These are phyloP conservation scores for Caradrina kadenii DNA, from an alignment of 2,888 invertebrate species.

Conservation along the genomic window DNA sequence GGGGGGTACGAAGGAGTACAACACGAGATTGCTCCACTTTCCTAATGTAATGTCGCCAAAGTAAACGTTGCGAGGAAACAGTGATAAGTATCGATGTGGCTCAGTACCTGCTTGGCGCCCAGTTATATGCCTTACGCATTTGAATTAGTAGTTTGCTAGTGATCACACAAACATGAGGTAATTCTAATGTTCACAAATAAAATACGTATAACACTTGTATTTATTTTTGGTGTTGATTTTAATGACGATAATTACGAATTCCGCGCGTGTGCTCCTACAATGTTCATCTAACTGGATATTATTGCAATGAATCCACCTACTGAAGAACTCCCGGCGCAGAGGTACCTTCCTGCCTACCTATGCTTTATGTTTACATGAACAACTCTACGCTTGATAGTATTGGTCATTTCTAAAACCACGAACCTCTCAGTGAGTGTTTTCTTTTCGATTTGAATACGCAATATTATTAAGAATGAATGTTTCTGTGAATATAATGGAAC, in stretches of 20 bases:
- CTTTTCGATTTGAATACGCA: conserved; percentile 15
- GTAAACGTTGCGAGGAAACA: conserved; percentile 23
- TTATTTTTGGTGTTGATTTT: no score
- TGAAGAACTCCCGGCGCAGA: not conserved
- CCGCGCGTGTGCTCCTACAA: no score
- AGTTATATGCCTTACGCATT: not conserved
- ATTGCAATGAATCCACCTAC: not conserved
- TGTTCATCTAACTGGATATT: no score
- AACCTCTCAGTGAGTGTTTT: conserved; percentile 4
- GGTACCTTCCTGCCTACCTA: not conserved
- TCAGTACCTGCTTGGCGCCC: no score
- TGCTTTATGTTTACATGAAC: conserved; percentile 6
- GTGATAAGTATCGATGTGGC: not conserved
- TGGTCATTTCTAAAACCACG: not conserved
- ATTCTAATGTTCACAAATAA: not conserved
- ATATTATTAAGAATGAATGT: not conserved
- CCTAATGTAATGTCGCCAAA: conserved; percentile 11
- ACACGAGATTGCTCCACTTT: conserved; percentile 23
- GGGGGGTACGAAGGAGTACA: conserved; percentile 39
- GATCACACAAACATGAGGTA: conserved; percentile 32
- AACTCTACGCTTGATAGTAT: not conserved
- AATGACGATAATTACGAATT: no score
- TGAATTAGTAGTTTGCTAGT: not conserved
- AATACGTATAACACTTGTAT: not conserved
- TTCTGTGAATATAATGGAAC: not conserved